A percentile compares a stretch with the other conserved stretches of the same genome.
These are phyloP conservation scores for Blera fallax DNA, from an alignment of 2,888 invertebrate genomes.

Conservation along the genomic window DNA sequence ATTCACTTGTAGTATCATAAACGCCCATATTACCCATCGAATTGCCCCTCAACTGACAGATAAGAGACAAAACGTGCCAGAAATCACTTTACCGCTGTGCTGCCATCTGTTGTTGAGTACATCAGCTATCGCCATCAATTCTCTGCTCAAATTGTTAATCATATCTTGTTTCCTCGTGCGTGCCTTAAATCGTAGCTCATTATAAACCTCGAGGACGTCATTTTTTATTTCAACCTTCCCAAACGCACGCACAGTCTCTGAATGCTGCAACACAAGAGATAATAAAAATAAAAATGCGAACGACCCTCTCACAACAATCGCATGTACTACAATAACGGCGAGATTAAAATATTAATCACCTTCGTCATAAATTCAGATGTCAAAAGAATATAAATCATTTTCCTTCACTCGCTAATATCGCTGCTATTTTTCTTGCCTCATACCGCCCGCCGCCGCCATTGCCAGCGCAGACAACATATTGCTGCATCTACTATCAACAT, in stretches of 20 bases:
- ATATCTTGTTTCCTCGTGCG: neutral
- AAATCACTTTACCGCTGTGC: neutral
- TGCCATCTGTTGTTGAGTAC: neutral
- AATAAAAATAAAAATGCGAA: neutral
- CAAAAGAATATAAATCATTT: constrained; percentile 67
- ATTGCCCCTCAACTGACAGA: neutral
- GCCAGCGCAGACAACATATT: neutral
- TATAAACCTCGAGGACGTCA: constrained; percentile 4
- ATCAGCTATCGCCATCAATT: neutral
- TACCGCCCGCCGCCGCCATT: too few species aligned
- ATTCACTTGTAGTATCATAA: neutral
- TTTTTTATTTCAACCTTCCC: neutral
- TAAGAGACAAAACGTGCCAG: neutral
- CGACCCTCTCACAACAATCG: neutral
- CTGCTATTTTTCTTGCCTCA: constrained; percentile 40
- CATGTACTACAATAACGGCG: constrained; percentile 40
- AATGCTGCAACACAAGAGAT: constrained; percentile 10
- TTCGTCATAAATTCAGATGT: constrained; percentile 69
- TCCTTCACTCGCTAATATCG: constrained; percentile 53
- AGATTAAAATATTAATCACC: constrained; percentile 72
- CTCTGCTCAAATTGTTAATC: constrained; percentile 21
- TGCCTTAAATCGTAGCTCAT: neutral
- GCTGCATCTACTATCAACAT: neutral
- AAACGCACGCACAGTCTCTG: neutral
- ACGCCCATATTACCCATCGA: neutral